phyloP scores from a whole-genome alignment of 2,113 vertebrate species.

The Zosterops hypoxanthus region DNA sequence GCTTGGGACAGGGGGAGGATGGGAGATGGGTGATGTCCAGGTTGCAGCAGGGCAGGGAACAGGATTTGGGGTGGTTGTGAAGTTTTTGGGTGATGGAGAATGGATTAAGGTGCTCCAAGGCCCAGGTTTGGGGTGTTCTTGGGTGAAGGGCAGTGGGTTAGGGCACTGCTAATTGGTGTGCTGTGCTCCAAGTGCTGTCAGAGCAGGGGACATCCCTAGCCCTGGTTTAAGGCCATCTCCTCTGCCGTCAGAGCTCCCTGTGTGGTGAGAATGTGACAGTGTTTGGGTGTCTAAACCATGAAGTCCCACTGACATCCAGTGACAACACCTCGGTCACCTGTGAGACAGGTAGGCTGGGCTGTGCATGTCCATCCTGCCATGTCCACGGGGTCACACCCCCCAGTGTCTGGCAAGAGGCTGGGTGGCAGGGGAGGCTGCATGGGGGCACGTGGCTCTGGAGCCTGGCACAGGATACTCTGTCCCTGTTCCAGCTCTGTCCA shows the following conservation, averaged over 20 bases:
- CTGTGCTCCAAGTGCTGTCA: background rate
- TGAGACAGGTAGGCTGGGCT: slow-evolving; percentile 82
- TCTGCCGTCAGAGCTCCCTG: slow-evolving; percentile 81
- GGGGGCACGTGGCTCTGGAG: background rate
- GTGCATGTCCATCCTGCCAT: background rate
- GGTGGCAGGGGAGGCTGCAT: background rate
- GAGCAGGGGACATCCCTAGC: background rate
- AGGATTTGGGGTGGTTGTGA: background rate
- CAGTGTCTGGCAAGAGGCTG: rapidly evolving
- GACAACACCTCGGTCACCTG: slow-evolving; percentile 87
- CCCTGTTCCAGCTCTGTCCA: background rate
- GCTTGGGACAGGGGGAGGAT: rapidly evolving
- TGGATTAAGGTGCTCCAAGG: background rate
- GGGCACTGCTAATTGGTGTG: background rate
- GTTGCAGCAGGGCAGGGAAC: background rate
- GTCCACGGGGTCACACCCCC: rapidly evolving
- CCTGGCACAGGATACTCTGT: background rate
- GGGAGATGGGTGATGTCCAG: background rate
- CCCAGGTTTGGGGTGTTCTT: background rate
- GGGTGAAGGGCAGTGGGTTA: background rate
- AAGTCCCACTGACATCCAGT: slow-evolving; percentile 86
- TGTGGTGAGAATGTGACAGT: slow-evolving; percentile 90
- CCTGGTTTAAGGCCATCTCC: background rate
- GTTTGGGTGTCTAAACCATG: slow-evolving; percentile 93
- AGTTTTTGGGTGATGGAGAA: background rate